A percentile compares a stretch with the other conserved stretches of the same genome.
Conservation (phyloP, 2,797 vertebrate species). For the Danionella dracula region DNA sequence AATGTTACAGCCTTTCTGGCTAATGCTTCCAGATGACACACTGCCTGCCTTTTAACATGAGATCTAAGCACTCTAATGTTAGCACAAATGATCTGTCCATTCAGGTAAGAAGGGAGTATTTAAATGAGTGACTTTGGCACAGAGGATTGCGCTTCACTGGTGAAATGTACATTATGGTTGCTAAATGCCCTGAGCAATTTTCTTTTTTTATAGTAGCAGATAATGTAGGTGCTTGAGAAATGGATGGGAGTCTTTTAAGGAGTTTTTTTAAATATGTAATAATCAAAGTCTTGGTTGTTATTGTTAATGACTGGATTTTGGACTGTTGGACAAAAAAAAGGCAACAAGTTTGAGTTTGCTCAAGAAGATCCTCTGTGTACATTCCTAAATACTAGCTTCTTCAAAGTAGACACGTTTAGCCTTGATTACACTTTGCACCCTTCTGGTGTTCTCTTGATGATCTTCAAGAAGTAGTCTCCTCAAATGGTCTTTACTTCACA, state of each 20-base stretch:
- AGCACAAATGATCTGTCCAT: not conserved
- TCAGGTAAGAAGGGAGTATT: conserved; percentile 7
- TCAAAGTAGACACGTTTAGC: too few relatives aligned
- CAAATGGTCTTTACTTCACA: too few relatives aligned
- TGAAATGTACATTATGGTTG: conserved; percentile 8
- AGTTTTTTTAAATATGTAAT: conserved; percentile 17
- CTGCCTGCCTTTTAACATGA: not conserved
- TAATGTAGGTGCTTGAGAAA: conserved; percentile 18
- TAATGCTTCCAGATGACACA: conserved; percentile 54
- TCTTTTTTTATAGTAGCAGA: not conserved
- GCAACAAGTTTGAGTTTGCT: too few relatives aligned
- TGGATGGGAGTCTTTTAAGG: not conserved
- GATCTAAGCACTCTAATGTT: not conserved
- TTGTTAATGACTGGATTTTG: not conserved
- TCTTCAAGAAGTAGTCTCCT: too few relatives aligned
- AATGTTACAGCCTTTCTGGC: conserved; percentile 31
- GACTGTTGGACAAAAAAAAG: not conserved
- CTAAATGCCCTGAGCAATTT: conserved; percentile 9
- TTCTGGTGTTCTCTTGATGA: too few relatives aligned
- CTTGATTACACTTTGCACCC: too few relatives aligned
- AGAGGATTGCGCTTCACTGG: not conserved
- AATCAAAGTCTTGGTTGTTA: conserved; percentile 5
- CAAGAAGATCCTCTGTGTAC: too few relatives aligned
- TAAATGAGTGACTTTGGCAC: not conserved
- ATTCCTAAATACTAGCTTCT: too few relatives aligned